phyloP scores from a whole-genome alignment of 2,797 vertebrate genomes.

The Scolopax rusticola region DNA sequence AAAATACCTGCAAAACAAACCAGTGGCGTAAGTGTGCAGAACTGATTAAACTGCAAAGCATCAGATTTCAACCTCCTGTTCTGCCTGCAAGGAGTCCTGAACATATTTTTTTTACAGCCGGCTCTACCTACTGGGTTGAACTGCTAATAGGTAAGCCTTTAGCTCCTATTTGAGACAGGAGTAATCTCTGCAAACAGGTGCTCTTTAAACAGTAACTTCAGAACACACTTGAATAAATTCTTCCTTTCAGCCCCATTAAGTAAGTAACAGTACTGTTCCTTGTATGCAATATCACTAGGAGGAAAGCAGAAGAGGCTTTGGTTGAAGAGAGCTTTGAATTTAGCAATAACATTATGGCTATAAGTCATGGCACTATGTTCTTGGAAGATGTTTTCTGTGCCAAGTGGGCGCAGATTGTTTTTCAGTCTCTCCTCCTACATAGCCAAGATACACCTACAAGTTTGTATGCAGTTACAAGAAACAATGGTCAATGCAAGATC shows the following conservation, averaged over 20 bases:
- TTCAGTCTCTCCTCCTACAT: neutral
- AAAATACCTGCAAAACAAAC: neutral
- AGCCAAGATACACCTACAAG: neutral
- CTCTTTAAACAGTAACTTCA: constrained; percentile 37
- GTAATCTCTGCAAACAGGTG: neutral
- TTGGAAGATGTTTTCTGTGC: neutral
- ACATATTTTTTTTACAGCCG: neutral
- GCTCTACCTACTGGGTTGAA: neutral
- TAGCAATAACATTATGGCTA: neutral
- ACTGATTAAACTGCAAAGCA: neutral
- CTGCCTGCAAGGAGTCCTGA: neutral
- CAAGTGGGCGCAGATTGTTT: neutral
- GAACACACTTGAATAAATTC: neutral
- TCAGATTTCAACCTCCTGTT: neutral
- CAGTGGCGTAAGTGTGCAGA: neutral
- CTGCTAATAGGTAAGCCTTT: constrained; percentile 33
- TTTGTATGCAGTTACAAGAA: neutral
- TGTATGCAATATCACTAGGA: rapidly evolving
- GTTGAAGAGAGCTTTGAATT: neutral
- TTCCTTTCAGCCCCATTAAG: neutral
- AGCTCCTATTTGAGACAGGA: neutral
- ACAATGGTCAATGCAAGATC: rapidly evolving
- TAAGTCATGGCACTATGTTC: neutral
- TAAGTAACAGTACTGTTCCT: neutral
- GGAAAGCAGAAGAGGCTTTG: neutral